A percentile compares a stretch with the other conserved stretches of the same genome.
Conservation (phyloP, 2,888 invertebrate species). For the Clostera curtula region DNA sequence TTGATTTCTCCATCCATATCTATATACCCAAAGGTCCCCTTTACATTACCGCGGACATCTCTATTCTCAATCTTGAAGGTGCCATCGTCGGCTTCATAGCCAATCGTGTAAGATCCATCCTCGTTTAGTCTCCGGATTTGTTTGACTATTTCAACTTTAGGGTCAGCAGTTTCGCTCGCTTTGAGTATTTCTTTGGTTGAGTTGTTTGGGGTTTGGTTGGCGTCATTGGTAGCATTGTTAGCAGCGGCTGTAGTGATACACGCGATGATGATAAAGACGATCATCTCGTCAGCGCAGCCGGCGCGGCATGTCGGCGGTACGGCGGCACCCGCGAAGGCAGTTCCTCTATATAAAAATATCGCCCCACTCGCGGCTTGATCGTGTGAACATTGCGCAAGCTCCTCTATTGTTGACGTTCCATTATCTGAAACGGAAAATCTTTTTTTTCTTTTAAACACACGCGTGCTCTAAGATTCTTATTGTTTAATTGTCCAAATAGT, state of each 20-base stretch:
- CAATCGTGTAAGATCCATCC: constrained; percentile 89
- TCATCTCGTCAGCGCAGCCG: constrained; percentile 57
- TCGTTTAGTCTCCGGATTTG: constrained; percentile 87
- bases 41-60: constrained; percentile 85
- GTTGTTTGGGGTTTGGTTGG: constrained; percentile 38
- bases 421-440: constrained; percentile 75
- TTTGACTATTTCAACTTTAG: constrained; percentile 84
- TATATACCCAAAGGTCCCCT: constrained; percentile 88
- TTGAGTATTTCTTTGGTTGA: constrained; percentile 72
- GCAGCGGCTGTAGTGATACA: constrained; percentile 41
- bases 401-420: constrained; percentile 69
- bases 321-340: constrained; percentile 48
- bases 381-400: constrained; percentile 67
- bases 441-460: constrained; percentile 58
- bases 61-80: constrained; percentile 90
- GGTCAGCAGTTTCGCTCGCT: constrained; percentile 79
- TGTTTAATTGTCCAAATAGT: constrained; percentile 65
- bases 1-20: constrained; percentile 86
- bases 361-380: constrained; percentile 60
- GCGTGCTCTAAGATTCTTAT: constrained; percentile 61
- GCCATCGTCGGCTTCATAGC: constrained; percentile 89
- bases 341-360: constrained; percentile 69
- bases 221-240: constrained; percentile 34
- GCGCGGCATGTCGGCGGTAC: constrained; percentile 64
- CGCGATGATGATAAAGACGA: constrained; percentile 49